Evolutionary conservation across 2,113 vertebrate species (phyloP).

Genomic region (Eulemur macaco): DNA sequence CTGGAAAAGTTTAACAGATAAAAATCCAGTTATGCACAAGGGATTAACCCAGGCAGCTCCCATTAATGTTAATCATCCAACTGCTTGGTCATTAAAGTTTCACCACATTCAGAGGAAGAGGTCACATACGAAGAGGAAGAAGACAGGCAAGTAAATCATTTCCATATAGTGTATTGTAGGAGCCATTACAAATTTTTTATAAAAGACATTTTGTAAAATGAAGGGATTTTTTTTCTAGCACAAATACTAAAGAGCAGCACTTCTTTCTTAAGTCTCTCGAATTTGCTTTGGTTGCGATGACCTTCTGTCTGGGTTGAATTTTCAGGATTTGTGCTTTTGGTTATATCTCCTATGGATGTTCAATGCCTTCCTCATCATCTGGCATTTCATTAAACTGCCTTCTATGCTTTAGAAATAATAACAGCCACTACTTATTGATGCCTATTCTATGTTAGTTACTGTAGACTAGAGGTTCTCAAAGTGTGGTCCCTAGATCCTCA

Average conservation of each 20-base stretch:
- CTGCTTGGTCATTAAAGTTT: slow-evolving; percentile 49
- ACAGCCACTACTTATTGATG: not conserved
- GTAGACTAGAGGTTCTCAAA: not conserved
- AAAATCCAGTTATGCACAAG: slow-evolving; percentile 57
- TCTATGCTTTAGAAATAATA: slow-evolving; percentile 2
- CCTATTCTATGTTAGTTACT: not conserved
- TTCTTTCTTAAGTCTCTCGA: not conserved
- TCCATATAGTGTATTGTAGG: slow-evolving; percentile 21
- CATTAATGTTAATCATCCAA: slow-evolving; percentile 62
- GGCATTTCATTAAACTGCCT: slow-evolving; percentile 4
- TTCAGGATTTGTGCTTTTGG: not conserved
- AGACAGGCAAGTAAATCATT: slow-evolving; percentile 57
- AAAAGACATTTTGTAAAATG: slow-evolving; percentile 7
- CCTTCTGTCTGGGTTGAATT: not conserved
- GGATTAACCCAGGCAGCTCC: slow-evolving; percentile 63
- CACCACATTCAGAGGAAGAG: slow-evolving; percentile 52
- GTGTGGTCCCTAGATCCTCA: not conserved
- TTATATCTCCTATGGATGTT: not conserved
- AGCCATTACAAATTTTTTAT: not conserved
- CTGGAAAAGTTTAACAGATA: slow-evolving; percentile 75
- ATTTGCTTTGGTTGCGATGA: not conserved
- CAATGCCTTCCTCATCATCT: not conserved
- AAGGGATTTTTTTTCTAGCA: not conserved
- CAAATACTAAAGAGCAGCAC: not conserved
- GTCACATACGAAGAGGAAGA: slow-evolving; percentile 59